phyloP scores from a whole-genome alignment of 53 echinoderm and acorn worm genomes.

The Apostichopus leukothele region DNA sequence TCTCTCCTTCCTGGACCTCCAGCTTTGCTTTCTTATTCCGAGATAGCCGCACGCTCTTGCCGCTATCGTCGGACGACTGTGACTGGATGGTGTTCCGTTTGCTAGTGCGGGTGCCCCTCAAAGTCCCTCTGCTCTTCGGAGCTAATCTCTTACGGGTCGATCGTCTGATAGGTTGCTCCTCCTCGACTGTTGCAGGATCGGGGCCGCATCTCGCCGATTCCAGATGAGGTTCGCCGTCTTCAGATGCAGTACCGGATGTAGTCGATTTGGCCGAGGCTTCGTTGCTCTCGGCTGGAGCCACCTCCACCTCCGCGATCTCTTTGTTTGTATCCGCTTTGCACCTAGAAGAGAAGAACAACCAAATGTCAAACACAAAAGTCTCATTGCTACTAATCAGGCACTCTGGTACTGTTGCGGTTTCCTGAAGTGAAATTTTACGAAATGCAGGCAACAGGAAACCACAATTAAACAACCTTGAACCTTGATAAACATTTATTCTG shows the following conservation, averaged over 20 bases:
- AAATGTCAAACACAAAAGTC: too few species aligned
- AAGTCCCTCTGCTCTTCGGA: neutral
- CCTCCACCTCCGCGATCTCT: neutral
- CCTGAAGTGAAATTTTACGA: too few species aligned
- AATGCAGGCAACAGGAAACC: too few species aligned
- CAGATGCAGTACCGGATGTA: neutral
- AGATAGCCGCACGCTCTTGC: neutral
- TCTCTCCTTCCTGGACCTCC: neutral
- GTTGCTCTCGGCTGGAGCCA: neutral
- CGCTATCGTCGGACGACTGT: neutral
- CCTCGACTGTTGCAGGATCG: neutral
- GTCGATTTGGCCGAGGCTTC: neutral
- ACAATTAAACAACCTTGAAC: too few species aligned
- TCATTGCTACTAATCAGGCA: too few species aligned
- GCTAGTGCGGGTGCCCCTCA: neutral
- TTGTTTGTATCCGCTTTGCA: neutral
- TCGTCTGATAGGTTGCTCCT: conserved; percentile 6
- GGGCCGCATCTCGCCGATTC: neutral
- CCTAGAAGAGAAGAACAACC: neutral
- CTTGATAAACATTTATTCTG: too few species aligned
- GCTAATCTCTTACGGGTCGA: conserved; percentile 9
- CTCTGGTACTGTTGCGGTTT: too few species aligned
- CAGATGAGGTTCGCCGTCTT: neutral
- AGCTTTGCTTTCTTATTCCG: conserved; percentile 18
- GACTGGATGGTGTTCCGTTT: neutral